Conservation (phyloP, 2,888 invertebrate genomes). For the Epistrophella euchroma region DNA sequence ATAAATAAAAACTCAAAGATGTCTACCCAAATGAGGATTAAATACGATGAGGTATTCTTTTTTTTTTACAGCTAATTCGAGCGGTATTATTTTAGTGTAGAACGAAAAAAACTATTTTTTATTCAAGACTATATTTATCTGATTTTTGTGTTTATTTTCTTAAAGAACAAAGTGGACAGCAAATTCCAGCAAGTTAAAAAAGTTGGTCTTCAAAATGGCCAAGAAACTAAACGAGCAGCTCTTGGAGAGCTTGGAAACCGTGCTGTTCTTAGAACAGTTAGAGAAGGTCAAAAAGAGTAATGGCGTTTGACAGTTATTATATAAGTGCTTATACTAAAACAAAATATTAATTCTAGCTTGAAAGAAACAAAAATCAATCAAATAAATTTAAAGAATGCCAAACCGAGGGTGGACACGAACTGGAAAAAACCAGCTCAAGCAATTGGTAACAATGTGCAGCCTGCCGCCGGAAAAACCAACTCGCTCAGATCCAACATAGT, state of each 20-base stretch:
- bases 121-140: neutral
- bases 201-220: constrained; percentile 78
- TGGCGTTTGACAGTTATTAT: constrained; percentile 69
- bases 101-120: neutral
- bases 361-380: constrained; percentile 79
- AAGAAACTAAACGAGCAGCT: constrained; percentile 83
- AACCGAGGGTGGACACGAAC: constrained; percentile 82
- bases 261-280: constrained; percentile 81
- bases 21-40: constrained; percentile 58
- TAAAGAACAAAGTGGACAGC: constrained; percentile 80
- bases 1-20: constrained; percentile 44
- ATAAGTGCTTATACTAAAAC: neutral
- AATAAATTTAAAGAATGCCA: constrained; percentile 80
- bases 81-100: neutral
- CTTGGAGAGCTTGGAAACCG: constrained; percentile 85
- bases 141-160: neutral
- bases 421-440: constrained; percentile 80
- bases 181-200: constrained; percentile 80
- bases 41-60: constrained; percentile 62
- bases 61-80: constrained; percentile 42
- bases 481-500: constrained; percentile 64
- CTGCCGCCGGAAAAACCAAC: constrained; percentile 38
- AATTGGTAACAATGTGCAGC: constrained; percentile 48
- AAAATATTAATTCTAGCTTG: constrained; percentile 74
- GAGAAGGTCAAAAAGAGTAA: constrained; percentile 81